Conservation (phyloP, 2,113 vertebrate genomes). For the Grus americana region DNA sequence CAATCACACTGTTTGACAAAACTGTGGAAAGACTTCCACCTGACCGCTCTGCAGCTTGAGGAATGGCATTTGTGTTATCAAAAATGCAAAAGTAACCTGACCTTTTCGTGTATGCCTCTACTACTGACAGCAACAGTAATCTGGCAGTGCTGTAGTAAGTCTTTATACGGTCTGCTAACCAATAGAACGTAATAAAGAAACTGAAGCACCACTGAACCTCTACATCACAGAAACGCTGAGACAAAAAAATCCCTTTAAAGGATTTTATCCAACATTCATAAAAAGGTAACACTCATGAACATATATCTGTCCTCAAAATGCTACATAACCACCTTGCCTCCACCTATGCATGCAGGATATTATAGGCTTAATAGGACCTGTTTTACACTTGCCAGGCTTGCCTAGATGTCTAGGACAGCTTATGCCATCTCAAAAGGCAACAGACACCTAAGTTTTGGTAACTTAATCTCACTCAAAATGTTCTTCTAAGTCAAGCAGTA, state of each 20-base stretch:
- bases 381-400: not conserved
- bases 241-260: not conserved
- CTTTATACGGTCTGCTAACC: not conserved
- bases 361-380: not conserved
- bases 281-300: not conserved
- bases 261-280: not conserved
- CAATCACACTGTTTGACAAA: not conserved
- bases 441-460: not conserved
- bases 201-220: not conserved
- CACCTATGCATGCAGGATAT: not conserved
- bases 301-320: not conserved
- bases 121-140: not conserved
- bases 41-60: not conserved
- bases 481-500: not conserved
- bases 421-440: not conserved
- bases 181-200: not conserved
- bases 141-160: rapidly evolving
- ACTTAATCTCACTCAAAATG: not conserved
- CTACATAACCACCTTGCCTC: not conserved
- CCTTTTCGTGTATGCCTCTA: not conserved
- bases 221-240: not conserved
- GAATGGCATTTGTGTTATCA: not conserved
- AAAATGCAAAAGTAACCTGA: not conserved
- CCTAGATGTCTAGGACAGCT: not conserved
- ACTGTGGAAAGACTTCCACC: not conserved